A percentile compares a stretch with the other conserved stretches of the same genome.
Conservation (phyloP, 2,113 vertebrate species). For the Dipodomys ordii region DNA sequence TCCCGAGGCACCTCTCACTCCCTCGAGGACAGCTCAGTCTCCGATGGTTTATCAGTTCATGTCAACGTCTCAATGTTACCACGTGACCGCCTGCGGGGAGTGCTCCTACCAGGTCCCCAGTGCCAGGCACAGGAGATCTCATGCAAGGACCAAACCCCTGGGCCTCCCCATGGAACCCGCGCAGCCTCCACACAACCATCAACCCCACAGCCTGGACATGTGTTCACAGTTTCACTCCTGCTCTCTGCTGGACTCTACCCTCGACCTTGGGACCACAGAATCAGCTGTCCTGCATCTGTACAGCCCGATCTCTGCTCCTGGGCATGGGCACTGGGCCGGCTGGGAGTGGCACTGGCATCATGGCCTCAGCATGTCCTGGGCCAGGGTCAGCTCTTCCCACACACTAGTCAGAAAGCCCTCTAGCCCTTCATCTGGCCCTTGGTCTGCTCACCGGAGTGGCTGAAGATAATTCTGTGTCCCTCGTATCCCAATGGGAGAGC, state of each 20-base stretch:
- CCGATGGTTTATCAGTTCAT: rapidly evolving
- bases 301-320: rapidly evolving
- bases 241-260: neutral
- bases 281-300: rapidly evolving
- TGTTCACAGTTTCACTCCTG: neutral
- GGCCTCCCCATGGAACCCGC: rapidly evolving
- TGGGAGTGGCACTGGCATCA: too few species aligned
- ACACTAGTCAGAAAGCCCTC: too few species aligned
- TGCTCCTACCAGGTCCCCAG: neutral
- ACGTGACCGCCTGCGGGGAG: rapidly evolving
- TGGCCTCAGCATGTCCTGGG: rapidly evolving
- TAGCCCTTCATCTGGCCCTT: rapidly evolving
- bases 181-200: rapidly evolving
- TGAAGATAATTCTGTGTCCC: rapidly evolving
- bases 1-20: rapidly evolving
- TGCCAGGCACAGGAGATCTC: rapidly evolving
- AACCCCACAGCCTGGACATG: rapidly evolving
- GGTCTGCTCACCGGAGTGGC: too few species aligned
- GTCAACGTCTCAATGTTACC: rapidly evolving
- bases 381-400: too few species aligned
- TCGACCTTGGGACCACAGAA: rapidly evolving
- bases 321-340: neutral
- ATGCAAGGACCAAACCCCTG: rapidly evolving
- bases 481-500: neutral
- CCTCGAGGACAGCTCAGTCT: neutral